Percentiles rank a stretch among this genome's conserved stretches.
phyloP scores from a whole-genome alignment of 2,797 vertebrate species.

The Anisognathus igniventris region DNA sequence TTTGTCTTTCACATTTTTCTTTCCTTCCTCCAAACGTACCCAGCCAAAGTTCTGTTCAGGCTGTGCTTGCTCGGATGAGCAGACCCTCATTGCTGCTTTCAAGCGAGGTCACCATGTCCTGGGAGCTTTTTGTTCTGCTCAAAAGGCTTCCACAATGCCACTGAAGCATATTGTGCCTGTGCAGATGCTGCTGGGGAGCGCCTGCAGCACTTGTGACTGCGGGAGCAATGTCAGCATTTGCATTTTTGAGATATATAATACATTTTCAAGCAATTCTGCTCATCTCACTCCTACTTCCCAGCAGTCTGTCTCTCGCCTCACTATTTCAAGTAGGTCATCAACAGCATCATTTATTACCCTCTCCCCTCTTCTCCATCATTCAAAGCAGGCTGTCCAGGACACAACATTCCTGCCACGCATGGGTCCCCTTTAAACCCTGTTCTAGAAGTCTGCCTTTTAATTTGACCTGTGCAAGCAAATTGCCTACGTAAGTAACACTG shows the following conservation, averaged over 20 bases:
- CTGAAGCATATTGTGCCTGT: slow-evolving; percentile 32
- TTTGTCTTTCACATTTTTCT: background rate
- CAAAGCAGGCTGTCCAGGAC: background rate
- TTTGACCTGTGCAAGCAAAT: slow-evolving; percentile 15
- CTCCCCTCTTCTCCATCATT: background rate
- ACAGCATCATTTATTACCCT: background rate
- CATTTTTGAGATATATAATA: background rate
- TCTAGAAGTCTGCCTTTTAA: slow-evolving; percentile 9
- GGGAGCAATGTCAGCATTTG: background rate
- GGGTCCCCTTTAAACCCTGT: background rate
- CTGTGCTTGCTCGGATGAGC: background rate
- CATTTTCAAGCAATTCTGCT: background rate
- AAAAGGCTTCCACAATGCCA: slow-evolving; percentile 35
- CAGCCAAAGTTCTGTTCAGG: background rate
- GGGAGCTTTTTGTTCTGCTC: slow-evolving; percentile 50
- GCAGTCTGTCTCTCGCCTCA: background rate
- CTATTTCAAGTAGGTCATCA: background rate
- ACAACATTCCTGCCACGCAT: background rate
- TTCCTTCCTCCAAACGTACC: background rate
- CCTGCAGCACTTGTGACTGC: background rate
- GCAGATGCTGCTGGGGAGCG: background rate
- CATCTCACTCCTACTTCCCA: background rate
- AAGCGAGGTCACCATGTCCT: slow-evolving; percentile 27
- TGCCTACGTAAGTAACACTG: background rate
- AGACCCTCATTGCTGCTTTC: slow-evolving; percentile 1